Percentiles rank a stretch among this genome's conserved stretches.
phyloP scores from a whole-genome alignment of 2,797 vertebrate genomes.

The Okamejei kenojei region DNA sequence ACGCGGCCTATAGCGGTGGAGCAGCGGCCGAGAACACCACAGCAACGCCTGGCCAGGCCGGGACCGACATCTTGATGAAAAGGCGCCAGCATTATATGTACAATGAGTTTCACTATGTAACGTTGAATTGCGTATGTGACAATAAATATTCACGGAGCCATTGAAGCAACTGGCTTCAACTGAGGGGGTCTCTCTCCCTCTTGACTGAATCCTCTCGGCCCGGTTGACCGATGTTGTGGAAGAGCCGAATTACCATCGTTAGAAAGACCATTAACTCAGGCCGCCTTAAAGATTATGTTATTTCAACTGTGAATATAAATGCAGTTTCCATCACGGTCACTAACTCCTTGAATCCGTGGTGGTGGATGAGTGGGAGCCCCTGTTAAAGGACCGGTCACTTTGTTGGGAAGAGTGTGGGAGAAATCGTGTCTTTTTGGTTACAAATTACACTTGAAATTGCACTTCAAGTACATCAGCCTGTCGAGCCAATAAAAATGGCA shows the following conservation, averaged over 20 bases:
- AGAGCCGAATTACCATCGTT: background rate
- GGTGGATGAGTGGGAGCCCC: background rate
- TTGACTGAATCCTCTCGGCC: no score
- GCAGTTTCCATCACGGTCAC: background rate
- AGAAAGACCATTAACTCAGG: background rate
- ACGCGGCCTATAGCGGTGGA: no score
- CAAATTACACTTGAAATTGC: background rate
- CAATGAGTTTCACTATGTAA: background rate
- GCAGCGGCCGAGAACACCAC: background rate
- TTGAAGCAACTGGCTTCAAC: no score
- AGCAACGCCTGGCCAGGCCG: background rate
- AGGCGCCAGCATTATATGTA: no score
- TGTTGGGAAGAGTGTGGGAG: background rate
- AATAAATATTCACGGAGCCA: no score
- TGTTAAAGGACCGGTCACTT: background rate
- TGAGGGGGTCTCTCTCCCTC: no score
- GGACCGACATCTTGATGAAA: no score
- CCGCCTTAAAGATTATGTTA: background rate
- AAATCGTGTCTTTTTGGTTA: background rate
- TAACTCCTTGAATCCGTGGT: background rate
- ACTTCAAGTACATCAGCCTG: background rate
- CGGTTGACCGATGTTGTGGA: background rate
- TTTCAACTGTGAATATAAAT: background rate
- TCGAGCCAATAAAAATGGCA: background rate
- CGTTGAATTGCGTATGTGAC: no score